phyloP scores from a whole-genome alignment of 2,888 invertebrate species.

The Tridacna gigas region DNA sequence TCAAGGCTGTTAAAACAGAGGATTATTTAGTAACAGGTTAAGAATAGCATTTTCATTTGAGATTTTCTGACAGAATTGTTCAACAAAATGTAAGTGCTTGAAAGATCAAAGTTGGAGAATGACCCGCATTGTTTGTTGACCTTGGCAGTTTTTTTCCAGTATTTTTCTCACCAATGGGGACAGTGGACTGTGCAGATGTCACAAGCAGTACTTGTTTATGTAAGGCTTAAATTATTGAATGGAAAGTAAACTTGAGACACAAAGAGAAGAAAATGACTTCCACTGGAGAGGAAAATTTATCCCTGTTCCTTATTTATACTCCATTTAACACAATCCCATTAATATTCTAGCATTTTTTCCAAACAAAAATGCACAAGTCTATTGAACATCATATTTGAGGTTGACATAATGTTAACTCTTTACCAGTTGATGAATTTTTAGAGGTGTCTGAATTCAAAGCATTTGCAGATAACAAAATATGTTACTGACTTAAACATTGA shows the following conservation, averaged over 20 bases:
- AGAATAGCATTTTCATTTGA: too few relatives aligned
- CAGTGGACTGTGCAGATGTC: slow-evolving; percentile 2
- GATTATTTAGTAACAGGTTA: too few relatives aligned
- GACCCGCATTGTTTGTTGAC: background rate
- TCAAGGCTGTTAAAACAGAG: too few relatives aligned
- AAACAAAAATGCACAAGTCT: background rate
- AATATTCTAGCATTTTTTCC: too few relatives aligned
- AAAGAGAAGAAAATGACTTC: background rate
- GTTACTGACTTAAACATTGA: too few relatives aligned
- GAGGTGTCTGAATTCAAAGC: background rate
- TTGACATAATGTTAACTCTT: background rate
- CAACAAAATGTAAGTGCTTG: too few relatives aligned
- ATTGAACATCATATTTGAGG: background rate
- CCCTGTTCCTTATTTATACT: background rate
- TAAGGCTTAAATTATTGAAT: slow-evolving; percentile 9
- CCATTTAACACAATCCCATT: background rate
- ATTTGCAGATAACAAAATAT: too few relatives aligned
- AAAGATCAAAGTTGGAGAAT: too few relatives aligned
- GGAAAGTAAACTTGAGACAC: background rate
- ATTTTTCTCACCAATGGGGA: slow-evolving; percentile 10
- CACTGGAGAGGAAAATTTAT: background rate
- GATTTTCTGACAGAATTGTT: too few relatives aligned
- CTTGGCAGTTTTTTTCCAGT: background rate
- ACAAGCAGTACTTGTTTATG: slow-evolving; percentile 15
- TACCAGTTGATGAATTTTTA: background rate